A percentile compares a stretch with the other conserved stretches of the same genome.
Conservation (phyloP, 2,113 vertebrate species). For the Triplophysa siluroides region DNA sequence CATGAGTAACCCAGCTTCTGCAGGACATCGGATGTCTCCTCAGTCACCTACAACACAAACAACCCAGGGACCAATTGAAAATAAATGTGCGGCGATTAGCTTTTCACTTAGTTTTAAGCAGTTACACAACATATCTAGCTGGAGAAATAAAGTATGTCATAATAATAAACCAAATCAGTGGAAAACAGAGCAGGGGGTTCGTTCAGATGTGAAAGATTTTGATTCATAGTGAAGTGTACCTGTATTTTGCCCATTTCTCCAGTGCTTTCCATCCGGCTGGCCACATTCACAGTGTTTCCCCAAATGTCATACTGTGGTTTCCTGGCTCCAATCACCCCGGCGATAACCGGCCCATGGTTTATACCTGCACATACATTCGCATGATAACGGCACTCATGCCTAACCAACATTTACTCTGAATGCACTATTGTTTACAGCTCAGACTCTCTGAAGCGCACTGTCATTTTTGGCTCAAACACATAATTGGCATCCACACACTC, state of each 20-base stretch:
- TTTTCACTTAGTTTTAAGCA: neutral
- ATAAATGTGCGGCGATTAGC: neutral
- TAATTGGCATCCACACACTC: neutral
- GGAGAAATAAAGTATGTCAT: neutral
- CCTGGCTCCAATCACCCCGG: slow-evolving; percentile 95
- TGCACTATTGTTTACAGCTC: neutral
- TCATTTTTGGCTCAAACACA: neutral
- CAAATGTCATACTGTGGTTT: slow-evolving; percentile 99
- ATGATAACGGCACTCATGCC: neutral
- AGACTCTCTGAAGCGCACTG: neutral
- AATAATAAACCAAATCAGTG: neutral
- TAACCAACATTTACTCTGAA: neutral
- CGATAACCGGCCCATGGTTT: slow-evolving; percentile 94
- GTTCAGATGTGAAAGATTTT: neutral
- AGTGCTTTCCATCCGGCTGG: slow-evolving; percentile 96
- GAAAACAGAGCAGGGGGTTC: neutral
- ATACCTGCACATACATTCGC: slow-evolving; percentile 76
- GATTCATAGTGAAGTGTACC: slow-evolving; percentile 67
- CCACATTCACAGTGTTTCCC: slow-evolving; percentile 97
- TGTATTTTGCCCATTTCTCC: slow-evolving; percentile 96
- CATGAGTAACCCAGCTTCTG: slow-evolving; percentile 89
- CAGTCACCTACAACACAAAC: slow-evolving; percentile 81
- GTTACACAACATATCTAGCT: too few species aligned
- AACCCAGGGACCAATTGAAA: neutral
- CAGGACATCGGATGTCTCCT: slow-evolving; percentile 86